Conservation (phyloP, 2,888 invertebrate genomes). For the Myathropa florea region DNA sequence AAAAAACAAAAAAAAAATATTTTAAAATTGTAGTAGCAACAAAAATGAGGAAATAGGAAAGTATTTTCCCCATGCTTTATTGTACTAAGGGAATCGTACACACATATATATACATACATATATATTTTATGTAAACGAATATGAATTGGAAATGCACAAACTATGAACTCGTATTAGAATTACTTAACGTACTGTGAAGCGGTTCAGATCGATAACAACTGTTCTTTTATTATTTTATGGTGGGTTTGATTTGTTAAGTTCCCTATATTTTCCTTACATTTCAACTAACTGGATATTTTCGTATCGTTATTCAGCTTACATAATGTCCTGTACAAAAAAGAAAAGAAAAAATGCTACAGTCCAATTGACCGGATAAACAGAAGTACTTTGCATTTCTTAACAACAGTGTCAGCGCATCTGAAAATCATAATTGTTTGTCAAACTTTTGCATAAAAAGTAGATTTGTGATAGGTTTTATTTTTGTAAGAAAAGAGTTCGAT, state of each 20-base stretch:
- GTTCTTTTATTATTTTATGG: conserved; percentile 13
- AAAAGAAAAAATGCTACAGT: too few relatives aligned
- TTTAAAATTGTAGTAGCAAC: conserved; percentile 50
- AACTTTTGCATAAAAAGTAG: too few relatives aligned
- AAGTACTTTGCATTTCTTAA: too few relatives aligned
- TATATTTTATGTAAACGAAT: conserved; percentile 26
- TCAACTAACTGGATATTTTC: not conserved
- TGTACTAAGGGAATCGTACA: conserved; percentile 39
- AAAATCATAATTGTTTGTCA: too few relatives aligned
- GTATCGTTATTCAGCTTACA: too few relatives aligned
- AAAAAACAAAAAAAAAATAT: conserved; percentile 35
- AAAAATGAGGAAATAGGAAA: conserved; percentile 30
- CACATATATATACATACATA: conserved; percentile 18
- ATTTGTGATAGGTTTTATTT: too few relatives aligned
- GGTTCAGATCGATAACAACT: conserved; percentile 39
- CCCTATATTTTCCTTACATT: not conserved
- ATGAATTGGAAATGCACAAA: conserved; percentile 57
- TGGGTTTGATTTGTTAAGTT: conserved; percentile 13
- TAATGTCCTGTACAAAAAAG: too few relatives aligned
- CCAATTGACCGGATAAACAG: too few relatives aligned
- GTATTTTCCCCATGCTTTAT: conserved; percentile 61
- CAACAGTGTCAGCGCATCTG: too few relatives aligned
- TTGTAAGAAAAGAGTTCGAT: too few relatives aligned
- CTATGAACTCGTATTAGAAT: conserved; percentile 45
- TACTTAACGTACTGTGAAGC: conserved; percentile 52